Base-by-base conservation (phyloP, 2,888 invertebrate genomes). In the Heliconius hortense region DNA sequence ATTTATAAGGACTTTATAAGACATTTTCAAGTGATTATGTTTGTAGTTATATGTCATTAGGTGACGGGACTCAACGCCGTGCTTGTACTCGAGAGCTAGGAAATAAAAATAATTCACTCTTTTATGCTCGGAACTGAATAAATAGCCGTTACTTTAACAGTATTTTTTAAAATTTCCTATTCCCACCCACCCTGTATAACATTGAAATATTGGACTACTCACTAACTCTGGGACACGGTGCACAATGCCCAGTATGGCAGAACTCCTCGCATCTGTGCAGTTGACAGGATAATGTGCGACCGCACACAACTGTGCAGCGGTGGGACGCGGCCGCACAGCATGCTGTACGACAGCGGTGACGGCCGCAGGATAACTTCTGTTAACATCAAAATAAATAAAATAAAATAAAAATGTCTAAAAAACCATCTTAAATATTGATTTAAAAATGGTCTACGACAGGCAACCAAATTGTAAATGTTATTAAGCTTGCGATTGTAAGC, bases 271-370 rank as follows among this genome's bases (percentile, higher is more conserved):
- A 99, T 83, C 96, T 96, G 89, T 99, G 99, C 81, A 96, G 95
- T 75, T 98, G 98, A 90, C 99, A 99, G 48, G 96, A 95, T 35
- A 99, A 94, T 73, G 95, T 95, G 84, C 97, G 96, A 72, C 96
- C 97, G 90, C 98, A 98, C 70, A 96, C 95, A 82, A 97, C 92
- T 10, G 96, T 96, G 89, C 99, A 99, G 79, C 96, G 94, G 89
- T 99, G 99, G 77, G 98, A 79, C 67, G 95, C 91, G 77, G 97
- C 97, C 81, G 97, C 96, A 91, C 99, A 99, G 89, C 99, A 99
- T 64, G 95, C 92, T 80, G 97, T 96, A 83, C 97, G 97, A 92
- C 99, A 99, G 83, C 97, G 98, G 90, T 98, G 98, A 35, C 97
- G 97, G 0, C 97, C 97, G 86, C 98, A 98, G 18, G 96, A 96